Evolutionary conservation across 1,140 invertebrate species (phyloP).

Genomic region (Drosophila equinoxialis): DNA sequence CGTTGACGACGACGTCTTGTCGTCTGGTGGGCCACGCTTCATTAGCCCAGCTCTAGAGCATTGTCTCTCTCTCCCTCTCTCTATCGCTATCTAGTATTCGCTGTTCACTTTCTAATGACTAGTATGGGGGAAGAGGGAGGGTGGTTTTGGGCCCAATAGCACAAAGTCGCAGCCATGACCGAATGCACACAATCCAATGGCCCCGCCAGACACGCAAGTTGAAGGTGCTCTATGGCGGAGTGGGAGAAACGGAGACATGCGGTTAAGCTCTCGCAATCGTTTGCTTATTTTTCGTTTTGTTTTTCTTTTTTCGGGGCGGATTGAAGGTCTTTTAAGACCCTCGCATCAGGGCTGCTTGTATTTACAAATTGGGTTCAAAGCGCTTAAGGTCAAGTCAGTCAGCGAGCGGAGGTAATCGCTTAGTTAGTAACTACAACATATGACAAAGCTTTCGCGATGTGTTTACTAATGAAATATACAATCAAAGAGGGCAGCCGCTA

Average conservation of each 20-base stretch:
- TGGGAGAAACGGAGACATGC: background rate
- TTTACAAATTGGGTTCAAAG: slow-evolving; percentile 74
- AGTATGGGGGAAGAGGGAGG: too few species aligned
- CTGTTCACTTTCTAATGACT: too few species aligned
- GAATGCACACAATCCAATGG: slow-evolving; percentile 64
- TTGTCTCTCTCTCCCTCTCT: slow-evolving; percentile 24
- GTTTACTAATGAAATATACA: slow-evolving; percentile 75
- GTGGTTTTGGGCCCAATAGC: slow-evolving; percentile 42
- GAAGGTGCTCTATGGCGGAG: slow-evolving; percentile 53
- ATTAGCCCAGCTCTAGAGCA: slow-evolving; percentile 43
- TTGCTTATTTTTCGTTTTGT: slow-evolving; percentile 38
- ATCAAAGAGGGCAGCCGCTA: slow-evolving; percentile 18
- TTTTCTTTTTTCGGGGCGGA: slow-evolving; percentile 56
- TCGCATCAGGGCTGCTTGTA: slow-evolving; percentile 43
- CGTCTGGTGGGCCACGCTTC: slow-evolving; percentile 36
- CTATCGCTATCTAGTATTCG: too few species aligned
- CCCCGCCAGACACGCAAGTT: slow-evolving; percentile 69
- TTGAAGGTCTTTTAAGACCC: slow-evolving; percentile 59
- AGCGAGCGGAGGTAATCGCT: slow-evolving; percentile 63
- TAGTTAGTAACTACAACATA: slow-evolving; percentile 75
- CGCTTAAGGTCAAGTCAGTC: slow-evolving; percentile 72
- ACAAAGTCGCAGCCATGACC: slow-evolving; percentile 65
- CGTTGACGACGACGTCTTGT: slow-evolving; percentile 4
- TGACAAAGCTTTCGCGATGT: slow-evolving; percentile 54
- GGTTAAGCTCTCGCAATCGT: slow-evolving; percentile 68